Conservation (phyloP, 2,888 invertebrate species). For the Ceraclea dissimilis region DNA sequence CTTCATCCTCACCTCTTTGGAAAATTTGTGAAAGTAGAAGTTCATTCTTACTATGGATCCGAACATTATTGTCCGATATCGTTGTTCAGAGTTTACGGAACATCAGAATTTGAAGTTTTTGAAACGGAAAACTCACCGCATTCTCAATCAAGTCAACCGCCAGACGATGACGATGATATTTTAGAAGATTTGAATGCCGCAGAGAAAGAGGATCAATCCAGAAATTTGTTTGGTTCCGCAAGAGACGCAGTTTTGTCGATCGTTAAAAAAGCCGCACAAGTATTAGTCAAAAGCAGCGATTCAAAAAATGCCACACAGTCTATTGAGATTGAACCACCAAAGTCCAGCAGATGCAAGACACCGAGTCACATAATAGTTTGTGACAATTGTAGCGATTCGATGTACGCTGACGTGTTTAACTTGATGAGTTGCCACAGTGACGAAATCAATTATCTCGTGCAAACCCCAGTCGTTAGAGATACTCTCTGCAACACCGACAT, state of each 20-base stretch:
- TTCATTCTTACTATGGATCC: slow-evolving; percentile 89
- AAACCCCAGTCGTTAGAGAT: slow-evolving; percentile 51
- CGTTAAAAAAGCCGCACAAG: slow-evolving; percentile 86
- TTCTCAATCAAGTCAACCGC: slow-evolving; percentile 50
- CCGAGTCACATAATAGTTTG: slow-evolving; percentile 69
- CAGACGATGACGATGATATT: slow-evolving; percentile 59
- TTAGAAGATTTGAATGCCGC: slow-evolving; percentile 37
- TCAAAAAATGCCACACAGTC: slow-evolving; percentile 52
- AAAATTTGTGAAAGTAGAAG: slow-evolving; percentile 84
- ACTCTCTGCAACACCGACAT: slow-evolving; percentile 55
- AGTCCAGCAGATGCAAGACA: slow-evolving; percentile 56
- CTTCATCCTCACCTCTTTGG: slow-evolving; percentile 75
- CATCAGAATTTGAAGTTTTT: slow-evolving; percentile 84
- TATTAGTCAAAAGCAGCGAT: slow-evolving; percentile 65
- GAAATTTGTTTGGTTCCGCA: slow-evolving; percentile 78
- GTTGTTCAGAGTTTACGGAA: slow-evolving; percentile 89
- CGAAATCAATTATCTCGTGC: slow-evolving; percentile 53
- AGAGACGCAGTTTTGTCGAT: slow-evolving; percentile 87
- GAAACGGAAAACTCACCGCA: slow-evolving; percentile 72
- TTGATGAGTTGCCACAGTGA: slow-evolving; percentile 63
- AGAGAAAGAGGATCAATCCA: slow-evolving; percentile 49
- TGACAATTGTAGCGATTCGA: slow-evolving; percentile 62
- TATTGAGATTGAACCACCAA: slow-evolving; percentile 39
- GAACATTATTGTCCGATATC: slow-evolving; percentile 98
- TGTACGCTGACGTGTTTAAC: slow-evolving; percentile 65